These are phyloP conservation scores for Aix galericulata DNA, from an alignment of 2,113 vertebrate genomes.

Conservation along the genomic window DNA sequence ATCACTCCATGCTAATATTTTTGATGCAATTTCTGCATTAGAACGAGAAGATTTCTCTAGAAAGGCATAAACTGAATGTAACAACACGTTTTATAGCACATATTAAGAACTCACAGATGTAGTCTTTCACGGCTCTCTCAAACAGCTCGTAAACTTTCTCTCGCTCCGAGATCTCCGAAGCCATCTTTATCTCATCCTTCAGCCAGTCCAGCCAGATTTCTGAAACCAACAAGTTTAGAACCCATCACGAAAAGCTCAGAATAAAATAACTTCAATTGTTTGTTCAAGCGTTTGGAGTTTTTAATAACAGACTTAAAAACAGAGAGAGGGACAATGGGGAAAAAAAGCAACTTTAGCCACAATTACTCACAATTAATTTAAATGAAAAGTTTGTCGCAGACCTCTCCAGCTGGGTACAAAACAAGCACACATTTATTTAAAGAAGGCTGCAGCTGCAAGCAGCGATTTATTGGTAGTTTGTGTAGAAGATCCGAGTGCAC, in stretches of 20 bases:
- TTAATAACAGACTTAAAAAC: background rate
- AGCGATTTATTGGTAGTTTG: background rate
- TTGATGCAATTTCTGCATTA: background rate
- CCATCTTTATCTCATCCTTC: conserved; percentile 92
- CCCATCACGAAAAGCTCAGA: rapidly evolving
- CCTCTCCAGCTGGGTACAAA: rapidly evolving
- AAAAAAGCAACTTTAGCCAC: background rate
- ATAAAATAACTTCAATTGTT: background rate
- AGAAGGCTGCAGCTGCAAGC: background rate
- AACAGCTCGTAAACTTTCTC: conserved; percentile 93
- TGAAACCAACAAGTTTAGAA: conserved; percentile 43
- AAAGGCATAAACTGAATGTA: background rate
- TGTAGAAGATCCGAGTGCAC: background rate
- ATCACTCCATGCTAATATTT: background rate
- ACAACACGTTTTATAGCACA: rapidly evolving
- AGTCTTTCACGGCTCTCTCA: conserved; percentile 91
- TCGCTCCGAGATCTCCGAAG: conserved; percentile 81
- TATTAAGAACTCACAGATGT: conserved; percentile 87
- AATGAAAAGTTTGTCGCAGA: background rate
- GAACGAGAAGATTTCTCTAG: background rate
- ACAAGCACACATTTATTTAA: background rate
- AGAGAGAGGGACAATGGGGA: background rate
- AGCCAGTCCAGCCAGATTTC: conserved; percentile 98
- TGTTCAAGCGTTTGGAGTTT: background rate
- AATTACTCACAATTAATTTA: background rate